Percentiles rank a stretch among this genome's conserved stretches.
Evolutionary conservation across 2,888 invertebrate species (phyloP).

Genomic region (Girardia tigrina): DNA sequence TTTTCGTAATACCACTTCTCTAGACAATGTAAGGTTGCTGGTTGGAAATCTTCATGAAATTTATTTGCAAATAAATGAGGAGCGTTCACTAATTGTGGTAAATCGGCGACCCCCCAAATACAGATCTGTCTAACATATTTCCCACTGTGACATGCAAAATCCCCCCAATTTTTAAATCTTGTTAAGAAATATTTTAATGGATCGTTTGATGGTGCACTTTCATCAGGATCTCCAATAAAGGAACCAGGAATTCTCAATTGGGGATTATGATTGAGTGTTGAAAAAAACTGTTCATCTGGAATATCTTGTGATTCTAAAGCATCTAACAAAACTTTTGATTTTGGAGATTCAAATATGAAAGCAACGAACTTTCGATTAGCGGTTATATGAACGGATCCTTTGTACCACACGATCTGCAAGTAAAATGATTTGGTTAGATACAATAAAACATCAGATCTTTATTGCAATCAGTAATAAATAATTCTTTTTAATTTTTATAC

Average conservation of each 20-base stretch:
- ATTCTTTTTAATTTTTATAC: no score
- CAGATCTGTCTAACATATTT: conserved; percentile 43
- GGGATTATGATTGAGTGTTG: conserved; percentile 36
- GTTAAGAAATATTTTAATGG: conserved; percentile 39
- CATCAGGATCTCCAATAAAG: conserved; percentile 40
- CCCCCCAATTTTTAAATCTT: conserved; percentile 44
- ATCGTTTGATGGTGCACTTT: conserved; percentile 39
- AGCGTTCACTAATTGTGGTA: conserved; percentile 40
- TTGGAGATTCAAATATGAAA: conserved; percentile 27
- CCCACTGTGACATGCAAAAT: conserved; percentile 41
- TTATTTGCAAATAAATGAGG: conserved; percentile 48
- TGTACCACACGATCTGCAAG: conserved; percentile 29
- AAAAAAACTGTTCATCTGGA: conserved; percentile 37
- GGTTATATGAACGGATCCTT: conserved; percentile 35
- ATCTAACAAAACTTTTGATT: conserved; percentile 12
- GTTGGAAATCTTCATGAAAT: conserved; percentile 42
- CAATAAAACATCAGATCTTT: no score
- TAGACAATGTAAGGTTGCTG: conserved; percentile 43
- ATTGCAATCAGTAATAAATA: no score
- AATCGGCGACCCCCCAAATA: conserved; percentile 44
- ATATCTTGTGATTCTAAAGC: conserved; percentile 35
- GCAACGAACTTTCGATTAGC: conserved; percentile 35
- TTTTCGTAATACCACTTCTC: conserved; percentile 39
- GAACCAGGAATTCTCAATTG: conserved; percentile 29
- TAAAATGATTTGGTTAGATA: no score